Evolutionary conservation across 2,797 vertebrate species (phyloP).

Genomic region (Antennarius maculatus): DNA sequence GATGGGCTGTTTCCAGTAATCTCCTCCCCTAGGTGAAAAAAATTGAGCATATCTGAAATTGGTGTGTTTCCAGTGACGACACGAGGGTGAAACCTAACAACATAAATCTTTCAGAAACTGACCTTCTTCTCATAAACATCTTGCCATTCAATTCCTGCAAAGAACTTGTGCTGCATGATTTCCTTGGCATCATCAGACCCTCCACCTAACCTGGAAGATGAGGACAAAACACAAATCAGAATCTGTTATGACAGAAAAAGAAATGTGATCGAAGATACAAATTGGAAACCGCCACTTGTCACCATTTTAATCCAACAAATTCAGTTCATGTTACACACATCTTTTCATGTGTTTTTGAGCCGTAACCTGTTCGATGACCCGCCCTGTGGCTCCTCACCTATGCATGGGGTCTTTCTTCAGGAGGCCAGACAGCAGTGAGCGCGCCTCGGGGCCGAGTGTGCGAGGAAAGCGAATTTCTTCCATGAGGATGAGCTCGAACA

Average conservation of each 20-base stretch:
- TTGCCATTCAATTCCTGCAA: conserved; percentile 93
- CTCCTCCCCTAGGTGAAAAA: background rate
- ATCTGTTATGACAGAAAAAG: background rate
- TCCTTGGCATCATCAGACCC: conserved; percentile 96
- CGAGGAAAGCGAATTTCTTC: conserved; percentile 97
- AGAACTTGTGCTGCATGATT: conserved; percentile 98
- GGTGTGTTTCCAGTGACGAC: background rate
- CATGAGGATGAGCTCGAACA: conserved; percentile 97
- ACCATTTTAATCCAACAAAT: background rate
- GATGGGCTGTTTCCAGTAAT: conserved; percentile 1
- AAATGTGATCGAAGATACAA: background rate
- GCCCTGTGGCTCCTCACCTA: conserved; percentile 78
- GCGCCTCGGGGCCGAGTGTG: conserved; percentile 90
- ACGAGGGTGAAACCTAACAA: no score
- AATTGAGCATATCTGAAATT: background rate
- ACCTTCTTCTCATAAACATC: conserved; percentile 99
- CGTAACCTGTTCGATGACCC: background rate
- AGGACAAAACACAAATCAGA: background rate
- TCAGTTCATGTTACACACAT: background rate
- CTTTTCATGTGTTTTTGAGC: background rate
- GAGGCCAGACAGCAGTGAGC: conserved; percentile 92
- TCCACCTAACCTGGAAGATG: conserved; percentile 89
- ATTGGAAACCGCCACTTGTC: background rate
- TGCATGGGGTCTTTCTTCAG: conserved; percentile 96
- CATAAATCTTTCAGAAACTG: conserved; percentile 36